Base-by-base conservation (phyloP, 2,797 vertebrate species). In the Knipowitschia caucasica region DNA sequence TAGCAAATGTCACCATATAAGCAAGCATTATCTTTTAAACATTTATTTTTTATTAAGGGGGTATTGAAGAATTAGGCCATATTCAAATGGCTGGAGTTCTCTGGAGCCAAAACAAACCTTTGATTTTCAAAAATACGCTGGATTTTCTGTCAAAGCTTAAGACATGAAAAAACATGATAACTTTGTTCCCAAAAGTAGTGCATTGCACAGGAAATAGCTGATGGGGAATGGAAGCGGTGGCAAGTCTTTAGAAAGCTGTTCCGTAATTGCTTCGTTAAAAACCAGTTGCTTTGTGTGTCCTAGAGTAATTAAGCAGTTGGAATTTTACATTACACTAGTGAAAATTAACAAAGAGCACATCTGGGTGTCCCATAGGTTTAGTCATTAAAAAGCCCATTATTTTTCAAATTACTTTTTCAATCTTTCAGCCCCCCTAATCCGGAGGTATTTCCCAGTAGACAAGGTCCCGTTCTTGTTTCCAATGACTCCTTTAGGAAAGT, bases 381-480 rank as follows among this genome's bases (percentile, higher is more conserved):
- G 91, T 92, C 91, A 92, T 92, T 92, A 92, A 91, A 92, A 92
- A 92, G 89, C 89, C 91, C 91, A 92, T 92, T 92, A 92, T 92
- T 92, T 92, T 92, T 92, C 90, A 91, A 92, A 92, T 92, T 91
- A 92, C 91, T 92, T 92, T 91, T 90, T 92, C 90, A 91, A 89
- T 92, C 91, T 92, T 91, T 92, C 86, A 88, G 88, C 86, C 86
- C 87, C 88, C 88, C 89, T 92, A 92, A 92, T 92, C 91, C 87
- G 72, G 77, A 87, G 86, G 88, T 91, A 92, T 92, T 92, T 92
- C 90, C 90, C 91, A 86, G 86, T 73, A 90, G 91, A 86, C 87
- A 78, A 82, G 80, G 85, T 86, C 83, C 86, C 67, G 75, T 89
- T 90, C 85, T 81, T 87, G 84, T 84, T 89, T 88, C 84, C 79